Base-by-base conservation (phyloP, 2,888 invertebrate species). In the Keiferia lycopersicella region DNA sequence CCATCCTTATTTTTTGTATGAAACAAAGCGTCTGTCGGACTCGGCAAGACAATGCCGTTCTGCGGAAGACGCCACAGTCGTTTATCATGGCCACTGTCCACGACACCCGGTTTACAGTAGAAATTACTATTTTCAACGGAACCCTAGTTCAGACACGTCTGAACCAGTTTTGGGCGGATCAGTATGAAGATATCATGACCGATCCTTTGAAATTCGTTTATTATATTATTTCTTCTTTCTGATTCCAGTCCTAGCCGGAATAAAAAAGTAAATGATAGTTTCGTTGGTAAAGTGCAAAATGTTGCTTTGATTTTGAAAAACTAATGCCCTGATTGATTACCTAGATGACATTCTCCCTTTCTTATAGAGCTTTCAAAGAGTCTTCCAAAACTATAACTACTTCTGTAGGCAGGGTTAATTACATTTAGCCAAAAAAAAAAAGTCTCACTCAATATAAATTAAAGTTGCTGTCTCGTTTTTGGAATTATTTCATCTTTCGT, bases 11-110 rank as follows among this genome's bases (percentile, higher is more conserved):
- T 57, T 65, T 63, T 65, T 65, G 30, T 50, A n/a, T 22, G 34
- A 63, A 63, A 78, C 75, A 75, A 76, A 76, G 73, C 73, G 41
- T 66, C 66, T 67, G 67, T 65, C 68, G 69, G 75, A 73, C 75
- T 73, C 72, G 71, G 69, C 67, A 73, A 77, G 75, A 79, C 78
- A 78, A 78, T 74, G 72, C 72, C 73, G 69, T 65, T 61, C 70
- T 74, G 75, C 48, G 61, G 63, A 50, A 69, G 66, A 64, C 67
- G 65, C 61, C 67, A 30, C 67, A 67, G 67, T 71, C 75, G 76
- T 79, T 78, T 74, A 73, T 78, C 76, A 77, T 70, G 51, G 57
- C 69, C 67, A 66, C 63, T 66, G 67, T 65, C 66, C 61, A 56
- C 64, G 66, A 66, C 69, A 66, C 30, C 53, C 64, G 61, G 48